Conservation (phyloP, 2,797 vertebrate genomes). For the Poecilia velifera region DNA sequence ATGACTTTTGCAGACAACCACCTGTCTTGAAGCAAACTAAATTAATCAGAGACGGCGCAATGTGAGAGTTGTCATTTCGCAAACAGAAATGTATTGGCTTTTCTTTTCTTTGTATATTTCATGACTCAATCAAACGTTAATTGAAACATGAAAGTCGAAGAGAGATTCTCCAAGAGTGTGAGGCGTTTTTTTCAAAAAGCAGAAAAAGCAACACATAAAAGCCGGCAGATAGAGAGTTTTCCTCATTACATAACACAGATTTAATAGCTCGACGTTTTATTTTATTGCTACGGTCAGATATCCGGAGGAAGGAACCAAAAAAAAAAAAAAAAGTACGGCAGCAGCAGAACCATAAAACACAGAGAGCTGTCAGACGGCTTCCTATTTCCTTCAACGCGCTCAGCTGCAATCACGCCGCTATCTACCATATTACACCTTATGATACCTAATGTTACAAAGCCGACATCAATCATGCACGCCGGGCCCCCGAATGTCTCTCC, state of each 20-base stretch:
- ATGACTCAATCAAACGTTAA: constrained; percentile 79
- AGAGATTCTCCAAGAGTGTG: constrained; percentile 45
- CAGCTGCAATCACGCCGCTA: constrained; percentile 69
- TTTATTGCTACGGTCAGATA: constrained; percentile 54
- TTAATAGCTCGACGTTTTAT: constrained; percentile 37
- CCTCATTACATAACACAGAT: constrained; percentile 59
- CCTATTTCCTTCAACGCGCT: constrained; percentile 60
- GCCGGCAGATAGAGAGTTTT: constrained; percentile 21
- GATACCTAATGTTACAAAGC: constrained; percentile 77
- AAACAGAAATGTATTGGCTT: constrained; percentile 71
- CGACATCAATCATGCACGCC: constrained; percentile 80
- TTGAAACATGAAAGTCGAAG: constrained; percentile 68
- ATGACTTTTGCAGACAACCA: constrained; percentile 94
- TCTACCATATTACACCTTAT: constrained; percentile 76
- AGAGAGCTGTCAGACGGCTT: constrained; percentile 56
- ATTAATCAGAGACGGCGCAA: constrained; percentile 74
- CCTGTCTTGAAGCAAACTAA: constrained; percentile 78
- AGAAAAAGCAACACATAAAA: constrained; percentile 8
- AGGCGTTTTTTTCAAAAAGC: constrained; percentile 27
- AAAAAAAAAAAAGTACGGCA: constrained; percentile 35
- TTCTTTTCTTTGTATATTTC: constrained; percentile 63
- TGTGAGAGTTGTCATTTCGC: constrained; percentile 67
- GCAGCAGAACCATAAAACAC: constrained; percentile 59
- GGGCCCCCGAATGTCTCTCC: constrained; percentile 64
- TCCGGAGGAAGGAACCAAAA: too few species aligned